Evolutionary conservation across 1,140 invertebrate species (phyloP).

Genomic region (Brachionus calyciflorus): DNA sequence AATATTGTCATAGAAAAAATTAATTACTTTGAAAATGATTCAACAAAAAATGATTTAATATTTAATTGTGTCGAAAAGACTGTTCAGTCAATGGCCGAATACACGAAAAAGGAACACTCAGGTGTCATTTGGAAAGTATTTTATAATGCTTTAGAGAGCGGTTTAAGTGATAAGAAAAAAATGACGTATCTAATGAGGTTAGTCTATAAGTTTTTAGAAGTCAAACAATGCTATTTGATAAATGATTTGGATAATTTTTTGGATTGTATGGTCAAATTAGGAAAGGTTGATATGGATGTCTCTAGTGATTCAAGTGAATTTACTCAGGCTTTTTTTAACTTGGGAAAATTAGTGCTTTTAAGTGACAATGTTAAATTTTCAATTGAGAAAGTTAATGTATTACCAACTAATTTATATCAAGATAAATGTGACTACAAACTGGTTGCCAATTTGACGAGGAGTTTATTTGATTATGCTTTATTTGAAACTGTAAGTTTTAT

Average conservation of each 20-base stretch:
- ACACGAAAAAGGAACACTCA: conserved; percentile 47
- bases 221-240: conserved; percentile 20
- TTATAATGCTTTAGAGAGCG: conserved; percentile 41
- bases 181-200: neutral
- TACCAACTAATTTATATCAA: conserved; percentile 22
- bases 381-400: neutral
- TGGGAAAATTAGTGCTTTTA: neutral
- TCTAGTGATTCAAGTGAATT: neutral
- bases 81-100: conserved; percentile 48
- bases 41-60: conserved; percentile 21
- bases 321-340: neutral
- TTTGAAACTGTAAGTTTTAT: conserved; percentile 47
- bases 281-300: neutral
- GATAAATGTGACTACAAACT: conserved; percentile 46
- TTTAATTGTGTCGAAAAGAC: conserved; percentile 33
- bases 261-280: neutral
- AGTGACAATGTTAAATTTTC: conserved; percentile 20
- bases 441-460: conserved; percentile 46
- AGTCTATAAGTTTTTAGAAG: neutral
- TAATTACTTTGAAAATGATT: conserved; percentile 43
- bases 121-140: conserved; percentile 48
- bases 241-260: conserved; percentile 3
- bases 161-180: conserved; percentile 7
- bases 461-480: conserved; percentile 46
- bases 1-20: conserved; percentile 37